Conservation (phyloP, 2,113 vertebrate species). For the Peromyscus californicus region DNA sequence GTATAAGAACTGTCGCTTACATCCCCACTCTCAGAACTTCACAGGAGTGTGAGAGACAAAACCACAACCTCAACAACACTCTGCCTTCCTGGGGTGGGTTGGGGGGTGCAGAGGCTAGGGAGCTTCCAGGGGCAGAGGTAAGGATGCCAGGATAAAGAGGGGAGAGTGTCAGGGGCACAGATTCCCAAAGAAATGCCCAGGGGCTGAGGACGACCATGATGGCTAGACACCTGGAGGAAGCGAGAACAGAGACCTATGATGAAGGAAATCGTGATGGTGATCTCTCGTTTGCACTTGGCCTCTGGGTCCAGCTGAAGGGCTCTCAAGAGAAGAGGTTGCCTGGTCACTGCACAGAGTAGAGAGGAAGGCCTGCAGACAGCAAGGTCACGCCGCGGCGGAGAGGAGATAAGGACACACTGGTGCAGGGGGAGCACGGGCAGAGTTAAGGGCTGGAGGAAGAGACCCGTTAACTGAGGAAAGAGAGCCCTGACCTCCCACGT, state of each 20-base stretch:
- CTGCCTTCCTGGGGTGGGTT: background rate
- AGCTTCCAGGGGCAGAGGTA: background rate
- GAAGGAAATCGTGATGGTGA: background rate
- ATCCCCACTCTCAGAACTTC: background rate
- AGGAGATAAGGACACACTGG: background rate
- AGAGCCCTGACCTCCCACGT: background rate
- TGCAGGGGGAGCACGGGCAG: background rate
- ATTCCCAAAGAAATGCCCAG: background rate
- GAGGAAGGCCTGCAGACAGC: background rate
- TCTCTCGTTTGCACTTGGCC: background rate
- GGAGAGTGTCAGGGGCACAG: background rate
- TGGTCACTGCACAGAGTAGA: background rate
- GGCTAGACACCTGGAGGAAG: background rate
- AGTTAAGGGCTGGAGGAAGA: background rate
- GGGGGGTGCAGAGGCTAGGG: background rate
- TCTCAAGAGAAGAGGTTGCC: background rate
- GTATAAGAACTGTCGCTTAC: background rate
- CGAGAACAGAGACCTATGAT: rapidly evolving
- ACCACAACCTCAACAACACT: background rate
- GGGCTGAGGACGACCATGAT: rapidly evolving
- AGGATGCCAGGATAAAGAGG: background rate
- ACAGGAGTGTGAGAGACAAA: background rate
- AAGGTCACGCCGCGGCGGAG: no score
- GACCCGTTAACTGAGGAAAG: background rate
- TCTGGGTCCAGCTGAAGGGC: background rate